Conservation (phyloP, 2,797 vertebrate genomes). For the Helarctos malayanus region DNA sequence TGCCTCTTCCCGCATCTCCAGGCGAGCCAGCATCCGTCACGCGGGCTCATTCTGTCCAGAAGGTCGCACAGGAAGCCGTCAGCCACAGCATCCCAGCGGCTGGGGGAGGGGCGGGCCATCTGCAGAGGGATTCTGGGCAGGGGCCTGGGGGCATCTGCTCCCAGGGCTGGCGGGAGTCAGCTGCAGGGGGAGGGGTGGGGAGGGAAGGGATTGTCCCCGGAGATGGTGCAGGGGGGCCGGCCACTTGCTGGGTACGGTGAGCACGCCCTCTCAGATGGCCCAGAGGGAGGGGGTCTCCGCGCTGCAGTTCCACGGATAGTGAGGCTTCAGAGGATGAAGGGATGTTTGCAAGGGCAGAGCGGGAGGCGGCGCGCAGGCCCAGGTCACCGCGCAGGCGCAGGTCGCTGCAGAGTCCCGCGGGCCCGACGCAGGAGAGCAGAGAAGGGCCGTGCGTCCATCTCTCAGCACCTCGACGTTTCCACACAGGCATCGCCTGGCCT, state of each 20-base stretch:
- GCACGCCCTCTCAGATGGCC: fast-evolving
- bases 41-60: background rate
- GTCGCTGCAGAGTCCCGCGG: too few relatives aligned
- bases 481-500: background rate
- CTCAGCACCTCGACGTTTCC: background rate
- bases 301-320: fast-evolving
- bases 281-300: background rate
- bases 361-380: background rate
- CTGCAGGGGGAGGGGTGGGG: fast-evolving
- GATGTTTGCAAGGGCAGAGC: background rate
- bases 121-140: background rate
- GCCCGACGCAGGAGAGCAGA: too few relatives aligned
- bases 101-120: fast-evolving
- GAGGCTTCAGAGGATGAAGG: background rate
- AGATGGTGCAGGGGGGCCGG: fast-evolving
- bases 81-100: background rate
- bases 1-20: background rate
- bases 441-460: fast-evolving
- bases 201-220: fast-evolving
- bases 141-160: fast-evolving
- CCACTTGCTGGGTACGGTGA: background rate
- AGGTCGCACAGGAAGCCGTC: background rate
- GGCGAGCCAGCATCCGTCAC: background rate
- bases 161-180: fast-evolving
- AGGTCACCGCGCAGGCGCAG: too few relatives aligned